Conservation (phyloP, 1,140 invertebrate genomes). For the Drosophila parvula region DNA sequence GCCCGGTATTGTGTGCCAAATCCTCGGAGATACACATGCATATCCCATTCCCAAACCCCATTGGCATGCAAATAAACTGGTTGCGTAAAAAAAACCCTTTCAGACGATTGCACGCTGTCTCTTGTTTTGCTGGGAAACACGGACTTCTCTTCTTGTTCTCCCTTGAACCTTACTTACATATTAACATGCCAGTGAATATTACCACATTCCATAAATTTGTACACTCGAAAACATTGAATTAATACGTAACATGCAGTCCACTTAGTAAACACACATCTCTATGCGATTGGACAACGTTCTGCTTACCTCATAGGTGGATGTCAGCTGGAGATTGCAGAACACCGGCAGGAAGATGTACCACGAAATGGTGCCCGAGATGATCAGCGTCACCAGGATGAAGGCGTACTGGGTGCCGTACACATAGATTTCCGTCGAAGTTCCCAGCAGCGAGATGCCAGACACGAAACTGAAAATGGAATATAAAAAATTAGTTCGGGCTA, state of each 20-base stretch:
- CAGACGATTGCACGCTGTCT: slow-evolving; percentile 27
- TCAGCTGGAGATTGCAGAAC: slow-evolving; percentile 91
- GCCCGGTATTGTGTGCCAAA: slow-evolving; percentile 44
- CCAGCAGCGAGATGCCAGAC: slow-evolving; percentile 92
- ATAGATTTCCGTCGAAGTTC: slow-evolving; percentile 94
- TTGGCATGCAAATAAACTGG: slow-evolving; percentile 43
- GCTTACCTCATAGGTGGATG: slow-evolving; percentile 93
- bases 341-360: slow-evolving; percentile 91
- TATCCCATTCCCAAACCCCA: slow-evolving; percentile 1
- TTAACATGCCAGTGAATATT: slow-evolving; percentile 43
- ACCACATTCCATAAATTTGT: slow-evolving; percentile 20
- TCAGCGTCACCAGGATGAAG: slow-evolving; percentile 87
- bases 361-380: slow-evolving; percentile 88
- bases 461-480: slow-evolving; percentile 88
- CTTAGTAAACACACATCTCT: slow-evolving; percentile 21
- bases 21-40: slow-evolving; percentile 3
- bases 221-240: slow-evolving; percentile 40
- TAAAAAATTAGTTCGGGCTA: slow-evolving; percentile 25
- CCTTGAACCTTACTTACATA: slow-evolving; percentile 43
- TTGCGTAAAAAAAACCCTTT: slow-evolving; percentile 20
- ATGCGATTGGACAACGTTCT: slow-evolving; percentile 40
- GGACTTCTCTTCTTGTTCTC: background rate
- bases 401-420: slow-evolving; percentile 91
- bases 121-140: background rate
- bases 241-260: slow-evolving; percentile 50